phyloP scores from a whole-genome alignment of 1,140 invertebrate species.

The Antheraea mylitta region DNA sequence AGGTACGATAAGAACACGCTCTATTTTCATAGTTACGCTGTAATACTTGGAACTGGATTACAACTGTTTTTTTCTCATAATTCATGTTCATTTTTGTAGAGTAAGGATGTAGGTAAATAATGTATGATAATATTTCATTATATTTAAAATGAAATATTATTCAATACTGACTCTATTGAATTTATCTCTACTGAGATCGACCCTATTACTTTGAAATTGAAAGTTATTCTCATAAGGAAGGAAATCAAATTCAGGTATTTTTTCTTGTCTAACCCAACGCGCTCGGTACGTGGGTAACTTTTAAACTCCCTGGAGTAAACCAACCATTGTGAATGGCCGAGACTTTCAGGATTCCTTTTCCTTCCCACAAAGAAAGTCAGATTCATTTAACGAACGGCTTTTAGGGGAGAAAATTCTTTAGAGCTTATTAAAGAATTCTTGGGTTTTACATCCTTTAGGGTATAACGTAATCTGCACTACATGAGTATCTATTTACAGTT shows the following conservation, averaged over 20 bases:
- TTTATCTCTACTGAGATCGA: not conserved
- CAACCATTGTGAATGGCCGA: conserved; percentile 45
- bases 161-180: no score
- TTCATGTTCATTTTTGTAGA: no score
- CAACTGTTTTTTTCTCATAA: no score
- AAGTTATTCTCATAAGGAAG: conserved; percentile 26
- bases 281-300: conserved; percentile 37
- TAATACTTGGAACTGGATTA: no score
- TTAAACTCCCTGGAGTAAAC: conserved; percentile 42
- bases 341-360: conserved; percentile 43
- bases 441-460: conserved; percentile 24
- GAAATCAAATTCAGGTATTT: conserved; percentile 29
- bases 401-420: conserved; percentile 50
- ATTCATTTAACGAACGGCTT: conserved; percentile 52
- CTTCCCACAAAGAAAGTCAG: conserved; percentile 48
- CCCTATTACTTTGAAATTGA: conserved; percentile 7
- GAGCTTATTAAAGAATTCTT: conserved; percentile 45
- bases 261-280: conserved; percentile 33
- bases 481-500: not conserved
- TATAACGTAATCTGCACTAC: conserved; percentile 13
- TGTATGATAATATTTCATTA: no score
- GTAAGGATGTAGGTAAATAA: no score
- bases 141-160: no score
- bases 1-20: no score
- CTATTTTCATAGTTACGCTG: no score